phyloP scores from a whole-genome alignment of 2,113 vertebrate genomes.

The Esox niger region DNA sequence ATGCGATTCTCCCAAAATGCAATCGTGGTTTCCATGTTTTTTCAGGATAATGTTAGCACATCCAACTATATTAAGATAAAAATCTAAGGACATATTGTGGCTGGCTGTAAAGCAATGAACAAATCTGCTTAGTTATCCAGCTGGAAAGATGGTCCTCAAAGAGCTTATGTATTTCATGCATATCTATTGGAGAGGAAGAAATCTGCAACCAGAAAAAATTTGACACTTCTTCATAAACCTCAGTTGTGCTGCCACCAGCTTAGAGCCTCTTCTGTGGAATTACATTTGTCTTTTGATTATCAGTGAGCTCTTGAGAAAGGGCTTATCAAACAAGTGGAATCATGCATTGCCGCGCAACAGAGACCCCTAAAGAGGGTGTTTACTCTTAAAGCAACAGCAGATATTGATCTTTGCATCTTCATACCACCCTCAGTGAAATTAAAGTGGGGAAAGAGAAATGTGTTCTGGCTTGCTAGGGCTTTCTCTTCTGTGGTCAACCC shows the following conservation, averaged over 20 bases:
- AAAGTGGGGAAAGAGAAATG: conserved; percentile 1
- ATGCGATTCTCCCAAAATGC: too few relatives aligned
- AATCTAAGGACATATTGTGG: background rate
- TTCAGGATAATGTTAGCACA: background rate
- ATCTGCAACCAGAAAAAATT: conserved; percentile 8
- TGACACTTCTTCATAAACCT: background rate
- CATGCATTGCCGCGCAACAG: conserved; percentile 3
- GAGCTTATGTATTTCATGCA: conserved; percentile 2
- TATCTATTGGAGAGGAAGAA: conserved; percentile 2
- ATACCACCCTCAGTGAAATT: background rate
- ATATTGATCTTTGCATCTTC: background rate
- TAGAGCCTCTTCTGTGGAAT: background rate
- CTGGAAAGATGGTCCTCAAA: background rate
- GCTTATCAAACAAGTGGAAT: conserved; percentile 10
- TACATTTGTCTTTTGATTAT: conserved; percentile 10
- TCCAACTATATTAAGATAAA: background rate
- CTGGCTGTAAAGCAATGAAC: background rate
- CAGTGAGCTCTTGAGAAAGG: conserved; percentile 3
- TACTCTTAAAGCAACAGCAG: background rate
- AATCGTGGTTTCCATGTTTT: background rate
- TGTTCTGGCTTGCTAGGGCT: background rate
- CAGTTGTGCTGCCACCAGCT: conserved; percentile 3
- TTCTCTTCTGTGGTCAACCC: conserved; percentile 1
- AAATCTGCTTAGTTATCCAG: background rate
- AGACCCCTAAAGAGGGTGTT: conserved; percentile 8